Conservation (phyloP, 2,888 invertebrate species). For the Lucinisca nassula region DNA sequence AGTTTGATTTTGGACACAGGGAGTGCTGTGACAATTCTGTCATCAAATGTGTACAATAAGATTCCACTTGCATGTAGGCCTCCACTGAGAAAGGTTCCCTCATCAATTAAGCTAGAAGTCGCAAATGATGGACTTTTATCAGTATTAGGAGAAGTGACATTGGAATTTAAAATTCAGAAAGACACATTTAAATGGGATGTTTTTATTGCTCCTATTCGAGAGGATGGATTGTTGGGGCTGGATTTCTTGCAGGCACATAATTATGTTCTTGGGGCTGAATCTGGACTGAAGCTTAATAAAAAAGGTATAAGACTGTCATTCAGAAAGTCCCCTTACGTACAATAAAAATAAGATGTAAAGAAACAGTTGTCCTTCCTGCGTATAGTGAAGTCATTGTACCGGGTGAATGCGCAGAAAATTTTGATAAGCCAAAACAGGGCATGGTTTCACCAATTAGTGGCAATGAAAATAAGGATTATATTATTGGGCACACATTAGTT, state of each 20-base stretch:
- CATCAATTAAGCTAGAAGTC: neutral
- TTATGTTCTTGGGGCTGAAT: neutral
- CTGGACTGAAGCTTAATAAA: neutral
- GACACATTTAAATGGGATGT: neutral
- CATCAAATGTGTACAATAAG: neutral
- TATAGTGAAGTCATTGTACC: neutral
- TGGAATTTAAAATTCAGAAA: constrained; percentile 1
- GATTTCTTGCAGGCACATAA: neutral
- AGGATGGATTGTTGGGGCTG: neutral
- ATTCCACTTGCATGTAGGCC: neutral
- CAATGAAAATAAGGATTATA: neutral
- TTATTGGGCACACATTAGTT: neutral
- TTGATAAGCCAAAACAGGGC: neutral
- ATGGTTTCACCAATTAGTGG: neutral
- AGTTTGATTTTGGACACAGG: neutral
- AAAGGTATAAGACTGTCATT: neutral
- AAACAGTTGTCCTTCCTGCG: neutral
- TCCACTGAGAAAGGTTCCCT: neutral
- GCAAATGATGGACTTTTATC: neutral
- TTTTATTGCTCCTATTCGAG: neutral
- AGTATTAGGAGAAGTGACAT: neutral
- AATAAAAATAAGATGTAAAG: neutral
- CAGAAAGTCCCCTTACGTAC: neutral
- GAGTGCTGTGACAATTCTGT: neutral
- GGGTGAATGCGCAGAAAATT: neutral